phyloP scores from a whole-genome alignment of 1,140 invertebrate genomes.

The Macrostomum lignano region DNA sequence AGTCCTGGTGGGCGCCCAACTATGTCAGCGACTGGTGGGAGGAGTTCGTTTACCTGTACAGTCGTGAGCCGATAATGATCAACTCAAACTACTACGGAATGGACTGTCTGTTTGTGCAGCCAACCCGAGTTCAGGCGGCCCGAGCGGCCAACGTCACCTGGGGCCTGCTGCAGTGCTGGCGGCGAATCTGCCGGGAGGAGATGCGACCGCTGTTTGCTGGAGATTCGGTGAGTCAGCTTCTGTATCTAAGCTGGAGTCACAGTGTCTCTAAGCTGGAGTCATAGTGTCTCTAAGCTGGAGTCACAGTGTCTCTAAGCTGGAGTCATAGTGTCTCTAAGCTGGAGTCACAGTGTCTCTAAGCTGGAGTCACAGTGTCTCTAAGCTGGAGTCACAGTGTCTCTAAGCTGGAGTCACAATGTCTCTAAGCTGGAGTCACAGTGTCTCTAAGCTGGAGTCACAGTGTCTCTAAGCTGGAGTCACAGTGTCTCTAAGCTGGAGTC shows the following conservation, averaged over 20 bases:
- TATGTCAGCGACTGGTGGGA: conserved; percentile 94
- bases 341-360: too few relatives aligned
- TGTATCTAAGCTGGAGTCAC: background rate
- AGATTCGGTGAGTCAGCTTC: conserved; percentile 39
- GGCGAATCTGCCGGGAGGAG: conserved; percentile 65
- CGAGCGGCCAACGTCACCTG: conserved; percentile 61
- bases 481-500: too few relatives aligned
- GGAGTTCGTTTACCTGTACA: conserved; percentile 81
- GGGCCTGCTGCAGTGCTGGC: conserved; percentile 50
- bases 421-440: too few relatives aligned
- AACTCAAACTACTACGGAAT: conserved; percentile 96
- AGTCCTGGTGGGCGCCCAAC: conserved; percentile 45
- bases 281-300: too few relatives aligned
- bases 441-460: too few relatives aligned
- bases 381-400: too few relatives aligned
- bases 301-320: too few relatives aligned
- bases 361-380: too few relatives aligned
- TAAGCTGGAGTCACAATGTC: too few relatives aligned
- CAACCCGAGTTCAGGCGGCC: conserved; percentile 39
- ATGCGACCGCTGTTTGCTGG: conserved; percentile 42
- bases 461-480: too few relatives aligned
- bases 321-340: too few relatives aligned
- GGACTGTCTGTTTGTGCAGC: conserved; percentile 14
- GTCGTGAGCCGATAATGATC: conserved; percentile 71
- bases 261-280: background rate